Evolutionary conservation across 2,113 vertebrate genomes (phyloP).

Genomic region (Rhombomys opimus): DNA sequence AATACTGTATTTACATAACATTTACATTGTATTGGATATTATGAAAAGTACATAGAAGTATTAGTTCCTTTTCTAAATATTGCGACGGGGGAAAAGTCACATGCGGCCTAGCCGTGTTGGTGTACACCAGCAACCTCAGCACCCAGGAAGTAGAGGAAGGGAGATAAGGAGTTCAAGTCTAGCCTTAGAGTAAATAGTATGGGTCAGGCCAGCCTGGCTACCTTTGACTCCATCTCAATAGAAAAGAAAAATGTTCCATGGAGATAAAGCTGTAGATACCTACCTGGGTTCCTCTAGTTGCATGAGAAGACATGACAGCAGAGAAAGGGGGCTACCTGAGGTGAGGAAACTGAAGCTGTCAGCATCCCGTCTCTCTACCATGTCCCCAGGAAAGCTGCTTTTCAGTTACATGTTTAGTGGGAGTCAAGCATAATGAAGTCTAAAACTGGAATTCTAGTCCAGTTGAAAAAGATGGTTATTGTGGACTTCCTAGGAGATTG

Average conservation of each 20-base stretch:
- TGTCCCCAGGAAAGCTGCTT: neutral
- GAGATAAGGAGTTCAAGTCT: neutral
- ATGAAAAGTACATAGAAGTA: neutral
- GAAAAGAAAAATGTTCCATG: neutral
- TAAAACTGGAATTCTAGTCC: neutral
- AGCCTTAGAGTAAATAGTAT: neutral
- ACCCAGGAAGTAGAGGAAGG: neutral
- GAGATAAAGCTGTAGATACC: neutral
- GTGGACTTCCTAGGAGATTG: neutral
- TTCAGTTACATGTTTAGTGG: neutral
- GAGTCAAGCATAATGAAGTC: conserved; percentile 10
- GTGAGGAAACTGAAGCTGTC: neutral
- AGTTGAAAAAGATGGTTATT: neutral
- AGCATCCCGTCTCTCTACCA: neutral
- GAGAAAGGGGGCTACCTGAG: neutral
- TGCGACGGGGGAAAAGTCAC: neutral
- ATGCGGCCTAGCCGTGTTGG: neutral
- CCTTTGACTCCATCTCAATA: neutral
- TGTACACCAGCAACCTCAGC: neutral
- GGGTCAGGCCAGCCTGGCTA: neutral
- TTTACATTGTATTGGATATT: neutral
- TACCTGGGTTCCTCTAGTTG: neutral
- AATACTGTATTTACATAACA: neutral
- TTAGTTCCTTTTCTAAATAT: neutral
- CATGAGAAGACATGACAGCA: conserved; percentile 32